Base-by-base conservation (phyloP, 1,140 invertebrate genomes). In the Hylyphantes graminicola region DNA sequence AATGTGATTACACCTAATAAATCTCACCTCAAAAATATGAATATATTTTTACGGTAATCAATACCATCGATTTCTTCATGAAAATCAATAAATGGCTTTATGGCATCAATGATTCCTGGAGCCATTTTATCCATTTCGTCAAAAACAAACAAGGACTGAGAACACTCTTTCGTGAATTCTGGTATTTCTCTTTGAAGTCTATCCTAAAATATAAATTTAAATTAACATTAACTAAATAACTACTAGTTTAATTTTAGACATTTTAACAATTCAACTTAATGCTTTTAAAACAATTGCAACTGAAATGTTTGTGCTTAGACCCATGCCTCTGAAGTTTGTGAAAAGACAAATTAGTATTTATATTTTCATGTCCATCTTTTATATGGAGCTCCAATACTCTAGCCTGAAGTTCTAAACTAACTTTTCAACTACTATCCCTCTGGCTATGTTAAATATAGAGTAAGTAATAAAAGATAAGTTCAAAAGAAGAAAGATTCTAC, bases 41-140 rank as follows among this genome's bases (percentile, higher is more conserved):
- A 99, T 64, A 98, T 94, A n/a, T 93, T 90, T 88, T 94, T 94
- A 80, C 92, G 89, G 81, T 91, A 92, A 86, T 92, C 90, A 10
- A 92, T 87, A 15, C 90, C 91, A 85, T 89, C 88, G 8, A 94
- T 90, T 76, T 89, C 87, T 74, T 92, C 90, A 89, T 96, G 92
- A 88, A 96, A 95, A 90, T 99, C 97, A 17, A 98, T 88, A 89
- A 96, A 94, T 13, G 96, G 95, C 88, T 95, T 95, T 35, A 99
- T 91, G 13, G 92, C 92, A 90, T 98, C 94, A 21, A 99, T 92
- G 12, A 98, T 88, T 13, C 93, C 93, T 19, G 92, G 88, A 7
- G 96, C 95, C 92, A 98, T 96, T 90, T 98, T 97, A 89, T 99
- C 96, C 10, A 98, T 94, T 92, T 99, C 98, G 91, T 99, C 98